Base-by-base conservation (phyloP, 2,888 invertebrate species). In the Scrobipalpa costella region DNA sequence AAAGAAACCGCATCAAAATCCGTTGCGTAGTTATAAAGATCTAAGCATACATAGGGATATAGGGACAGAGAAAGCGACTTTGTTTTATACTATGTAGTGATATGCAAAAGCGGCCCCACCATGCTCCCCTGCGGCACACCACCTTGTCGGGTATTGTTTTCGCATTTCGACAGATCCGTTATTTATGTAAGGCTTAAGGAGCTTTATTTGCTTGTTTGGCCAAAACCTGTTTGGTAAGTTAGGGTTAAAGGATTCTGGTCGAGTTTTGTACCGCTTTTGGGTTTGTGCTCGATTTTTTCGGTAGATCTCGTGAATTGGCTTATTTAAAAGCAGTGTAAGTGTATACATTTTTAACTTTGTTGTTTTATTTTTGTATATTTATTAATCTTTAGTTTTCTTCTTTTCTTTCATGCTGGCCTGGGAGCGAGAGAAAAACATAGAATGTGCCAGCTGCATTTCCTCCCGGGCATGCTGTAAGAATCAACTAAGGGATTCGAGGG, bases 141-240 rank as follows among this genome's bases (percentile, higher is more conserved):
- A 81, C 81, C 77, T 85, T 86, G 83, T 79, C 72, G 75, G 71
- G 69, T 82, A 90, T 90, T 90, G 91, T 90, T 90, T 89, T 83
- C 86, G 81, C 76, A 77, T 83, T 85, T 84, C 80, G 78, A 80
- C 81, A 83, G 86, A 89, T 88, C 88, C 82, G 81, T 83, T 90
- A 88, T 90, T 90, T 90, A 89, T 89, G 86, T 85, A 69, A 62
- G 80, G 84, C 84, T 86, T 83, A 80, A n/a, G n/a, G 68, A 72
- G 74, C 76, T 77, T 75, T 75, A 74, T 78, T 77, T 72, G 75
- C 71, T 75, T 78, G 82, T 79, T 80, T 76, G 75, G 73, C 69
- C 68, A 67, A 63, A 69, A 76, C 75, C 75, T 71, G 75, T 75
- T 59, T 60, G 55, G 13, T n/a, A 52, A 52, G 33, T 77, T 64